These are phyloP conservation scores for Fulica atra DNA, from an alignment of 2,113 vertebrate species.

Conservation along the genomic window DNA sequence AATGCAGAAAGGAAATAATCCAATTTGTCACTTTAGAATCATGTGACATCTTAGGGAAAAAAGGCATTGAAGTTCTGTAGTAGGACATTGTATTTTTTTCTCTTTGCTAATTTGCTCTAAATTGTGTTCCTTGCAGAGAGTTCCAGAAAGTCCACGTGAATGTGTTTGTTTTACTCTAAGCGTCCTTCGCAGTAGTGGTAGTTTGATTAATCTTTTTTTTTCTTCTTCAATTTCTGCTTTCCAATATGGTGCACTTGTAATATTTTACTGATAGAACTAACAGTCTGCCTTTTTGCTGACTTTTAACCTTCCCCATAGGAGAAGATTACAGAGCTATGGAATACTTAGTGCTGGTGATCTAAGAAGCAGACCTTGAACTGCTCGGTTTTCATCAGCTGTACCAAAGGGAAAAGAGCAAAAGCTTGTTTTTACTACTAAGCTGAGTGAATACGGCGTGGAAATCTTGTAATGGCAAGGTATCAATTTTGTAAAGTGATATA, in stretches of 20 bases:
- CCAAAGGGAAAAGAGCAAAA: conserved; percentile 55
- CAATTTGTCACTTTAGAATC: background rate
- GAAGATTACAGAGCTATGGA: background rate
- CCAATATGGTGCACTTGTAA: background rate
- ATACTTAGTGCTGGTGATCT: conserved; percentile 4
- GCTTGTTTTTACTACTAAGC: conserved; percentile 55
- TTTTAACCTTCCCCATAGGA: background rate
- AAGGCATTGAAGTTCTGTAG: background rate
- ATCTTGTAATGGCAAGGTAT: conserved; percentile 58
- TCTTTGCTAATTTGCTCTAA: background rate
- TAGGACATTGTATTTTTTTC: background rate
- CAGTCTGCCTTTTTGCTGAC: background rate
- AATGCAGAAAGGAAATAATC: background rate
- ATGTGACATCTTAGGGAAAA: background rate
- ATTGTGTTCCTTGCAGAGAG: background rate
- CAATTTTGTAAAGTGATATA: conserved; percentile 72
- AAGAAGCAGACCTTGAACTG: background rate
- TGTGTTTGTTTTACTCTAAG: background rate
- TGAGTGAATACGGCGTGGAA: conserved; percentile 50
- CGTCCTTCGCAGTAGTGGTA: background rate
- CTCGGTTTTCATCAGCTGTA: conserved; percentile 33
- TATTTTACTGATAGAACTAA: background rate
- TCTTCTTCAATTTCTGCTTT: background rate
- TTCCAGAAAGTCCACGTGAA: background rate
- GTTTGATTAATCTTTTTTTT: background rate